A percentile compares a stretch with the other conserved stretches of the same genome.
phyloP scores from a whole-genome alignment of 2,113 vertebrate genomes.

The Tinamus guttatus region DNA sequence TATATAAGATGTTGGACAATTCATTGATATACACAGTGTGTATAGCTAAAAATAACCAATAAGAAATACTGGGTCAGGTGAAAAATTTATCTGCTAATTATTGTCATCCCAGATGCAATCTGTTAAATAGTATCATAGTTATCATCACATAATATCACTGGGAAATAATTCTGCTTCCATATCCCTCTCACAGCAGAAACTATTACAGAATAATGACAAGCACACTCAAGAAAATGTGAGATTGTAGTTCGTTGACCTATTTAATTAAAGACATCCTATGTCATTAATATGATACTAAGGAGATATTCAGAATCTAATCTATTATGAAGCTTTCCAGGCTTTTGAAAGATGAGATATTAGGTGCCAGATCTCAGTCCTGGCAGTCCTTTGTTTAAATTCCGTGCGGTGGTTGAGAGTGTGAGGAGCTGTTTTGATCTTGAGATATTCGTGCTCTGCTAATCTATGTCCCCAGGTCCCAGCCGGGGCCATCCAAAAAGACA shows the following conservation, averaged over 20 bases:
- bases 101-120: not conserved
- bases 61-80: not conserved
- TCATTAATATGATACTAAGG: not conserved
- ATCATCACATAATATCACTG: rapidly evolving
- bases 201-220: not conserved
- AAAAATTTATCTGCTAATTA: not conserved
- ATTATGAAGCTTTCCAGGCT: not conserved
- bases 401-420: not conserved
- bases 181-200: not conserved
- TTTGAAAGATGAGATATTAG: not conserved
- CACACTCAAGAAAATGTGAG: not conserved
- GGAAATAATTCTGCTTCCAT: rapidly evolving
- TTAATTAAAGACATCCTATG: not conserved
- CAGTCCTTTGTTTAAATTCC: not conserved
- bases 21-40: not conserved
- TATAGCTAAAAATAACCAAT: not conserved
- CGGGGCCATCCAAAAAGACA: not conserved
- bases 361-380: not conserved
- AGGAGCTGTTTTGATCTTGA: not conserved
- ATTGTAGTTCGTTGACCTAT: not conserved
- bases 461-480: not conserved
- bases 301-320: not conserved
- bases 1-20: not conserved
- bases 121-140: not conserved
- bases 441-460: not conserved